Base-by-base conservation (phyloP, 64 coral and sea anemone species). In the Astreopora myriophthalma region DNA sequence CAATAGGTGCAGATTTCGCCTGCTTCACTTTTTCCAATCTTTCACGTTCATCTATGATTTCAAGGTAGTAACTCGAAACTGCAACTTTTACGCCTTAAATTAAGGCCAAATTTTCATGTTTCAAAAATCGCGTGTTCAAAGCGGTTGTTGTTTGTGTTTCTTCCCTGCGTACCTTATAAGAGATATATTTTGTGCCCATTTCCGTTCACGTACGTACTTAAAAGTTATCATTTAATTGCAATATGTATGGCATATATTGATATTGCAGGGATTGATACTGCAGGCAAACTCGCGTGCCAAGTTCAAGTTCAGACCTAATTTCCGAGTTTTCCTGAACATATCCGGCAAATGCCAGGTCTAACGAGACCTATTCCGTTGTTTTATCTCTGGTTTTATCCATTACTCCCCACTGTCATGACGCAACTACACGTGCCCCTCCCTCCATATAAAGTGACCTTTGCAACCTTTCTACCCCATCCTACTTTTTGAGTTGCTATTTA, bases 101-200 rank as follows among this genome's bases (percentile, higher is more conserved):
- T 32, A 30, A 55, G 27, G 33, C 3, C 22, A 6, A 16, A 25
- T 24, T 14, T 16, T 61, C 22, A n/a, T n/a, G 0, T 65, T 61
- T 31, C 20, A 13, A n/a, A 55, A 55, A 30, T 79, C 34, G 79
- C 79, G 79, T 83, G 79, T 65, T 83, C 27, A 79, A 55, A 29
- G 70, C 70, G 75, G 34, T 38, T 2, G 32, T 27, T 83, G 79
- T 65, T 38, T 83, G 13, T 22, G 32, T 83, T 83, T 83, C 3
- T 60, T 33, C 10, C 8, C 49, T 19, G 29, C 25, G 22, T 22
- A 57, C 0, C 3, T 80, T 22, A n/a, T n/a, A 34, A 24, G 76
- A 60, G 48, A n/a, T 70, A 70, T 0, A 8, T 44, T 42, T 78
- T 51, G 42, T 26, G 17, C 13, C 28, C 48, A 58, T 60, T 61